Base-by-base conservation (phyloP, 1,140 invertebrate species). In the Adelges cooleyi region DNA sequence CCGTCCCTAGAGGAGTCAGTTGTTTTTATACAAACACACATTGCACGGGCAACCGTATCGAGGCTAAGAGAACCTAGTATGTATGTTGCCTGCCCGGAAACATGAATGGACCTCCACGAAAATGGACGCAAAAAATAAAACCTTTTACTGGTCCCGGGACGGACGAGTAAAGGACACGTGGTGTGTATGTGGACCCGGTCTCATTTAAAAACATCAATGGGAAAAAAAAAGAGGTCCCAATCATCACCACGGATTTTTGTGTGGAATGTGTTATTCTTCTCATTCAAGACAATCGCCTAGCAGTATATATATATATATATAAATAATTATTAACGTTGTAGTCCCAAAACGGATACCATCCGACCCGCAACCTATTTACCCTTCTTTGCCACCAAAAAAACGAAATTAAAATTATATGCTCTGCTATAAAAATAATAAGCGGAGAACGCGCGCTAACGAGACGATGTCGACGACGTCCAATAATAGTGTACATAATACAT, bases 91-190 rank as follows among this genome's bases (percentile, higher is more conserved):
- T 40, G 40, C 15, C 22, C 56, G 40, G 56, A 62, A 62, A 62
- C 56, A 62, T 62, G 56, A 62, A 62, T 62, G 56, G 56, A 29
- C 56, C 56, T 25, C 15, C 42, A 62, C 42, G 17, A 10, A 42
- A 33, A 22, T 29, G 29, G 25, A 62, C 40, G 56, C 56, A n/a
- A 62, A 62, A 46, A 33, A 36, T 59, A 44, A 46, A 17, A 29
- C 29, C 29, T 33, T 33, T 33, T 6, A 11, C 5, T 33, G 11
- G 29, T 11, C 5, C 5, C 11, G 5, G 29, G 11, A 33, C 29
- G 5, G 11, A 6, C 29, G 29, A 33, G 29, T 6, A 11, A 33
- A 33, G 5, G 29, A 33, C 29, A 33, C 29, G 29, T 33, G 29
- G 29, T 33, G 29, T 33, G 5, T 33, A 11, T 33, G n/a, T n/a